These are phyloP conservation scores for Ypsolopha scabrella DNA, from an alignment of 2,888 invertebrate species.

Conservation along the genomic window DNA sequence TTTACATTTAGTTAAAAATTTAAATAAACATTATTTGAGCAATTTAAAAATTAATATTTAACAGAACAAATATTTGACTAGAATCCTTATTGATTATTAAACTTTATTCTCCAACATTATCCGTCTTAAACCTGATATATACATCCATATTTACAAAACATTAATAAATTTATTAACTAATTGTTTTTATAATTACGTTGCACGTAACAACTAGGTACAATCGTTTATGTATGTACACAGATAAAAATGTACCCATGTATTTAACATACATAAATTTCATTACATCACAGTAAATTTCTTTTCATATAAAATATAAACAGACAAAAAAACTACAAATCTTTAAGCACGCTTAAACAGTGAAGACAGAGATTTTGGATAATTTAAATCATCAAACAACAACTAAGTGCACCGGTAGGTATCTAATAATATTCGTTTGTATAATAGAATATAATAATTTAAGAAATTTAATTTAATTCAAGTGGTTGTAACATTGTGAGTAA, in stretches of 20 bases:
- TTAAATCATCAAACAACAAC: too few relatives aligned
- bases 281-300: conserved; percentile 66
- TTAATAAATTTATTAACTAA: background rate
- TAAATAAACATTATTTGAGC: background rate
- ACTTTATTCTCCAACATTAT: background rate
- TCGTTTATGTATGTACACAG: conserved; percentile 4
- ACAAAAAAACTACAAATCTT: too few relatives aligned
- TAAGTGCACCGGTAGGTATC: too few relatives aligned
- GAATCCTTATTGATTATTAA: background rate
- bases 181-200: background rate
- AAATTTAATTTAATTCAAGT: too few relatives aligned
- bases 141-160: background rate
- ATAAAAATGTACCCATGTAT: conserved; percentile 13
- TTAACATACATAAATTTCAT: conserved; percentile 35
- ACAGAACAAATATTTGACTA: background rate
- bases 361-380: too few relatives aligned
- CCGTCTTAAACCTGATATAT: background rate
- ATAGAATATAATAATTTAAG: too few relatives aligned
- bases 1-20: background rate
- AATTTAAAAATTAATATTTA: background rate
- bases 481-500: too few relatives aligned
- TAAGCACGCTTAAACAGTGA: too few relatives aligned
- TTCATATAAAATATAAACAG: background rate
- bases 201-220: background rate
- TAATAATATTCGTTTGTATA: too few relatives aligned